phyloP scores from a whole-genome alignment of 2,888 invertebrate genomes.

The Troides aeacus region DNA sequence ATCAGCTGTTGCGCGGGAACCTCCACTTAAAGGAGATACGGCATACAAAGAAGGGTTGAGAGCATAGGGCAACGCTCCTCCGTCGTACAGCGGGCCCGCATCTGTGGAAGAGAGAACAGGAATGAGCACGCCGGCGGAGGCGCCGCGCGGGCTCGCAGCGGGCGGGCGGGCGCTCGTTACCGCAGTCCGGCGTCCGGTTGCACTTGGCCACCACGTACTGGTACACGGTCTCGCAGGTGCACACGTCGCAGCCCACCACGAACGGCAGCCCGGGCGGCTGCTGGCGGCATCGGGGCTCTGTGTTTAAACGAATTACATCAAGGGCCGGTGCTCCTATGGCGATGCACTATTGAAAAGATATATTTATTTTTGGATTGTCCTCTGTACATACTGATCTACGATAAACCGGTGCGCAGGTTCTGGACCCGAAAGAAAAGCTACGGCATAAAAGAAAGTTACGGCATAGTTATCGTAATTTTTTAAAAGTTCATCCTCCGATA shows the following conservation, averaged over 20 bases:
- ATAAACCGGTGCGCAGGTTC: too few relatives aligned
- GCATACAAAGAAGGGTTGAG: neutral
- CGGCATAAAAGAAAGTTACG: too few relatives aligned
- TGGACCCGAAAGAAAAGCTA: too few relatives aligned
- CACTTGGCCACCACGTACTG: constrained; percentile 42
- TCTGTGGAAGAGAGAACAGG: constrained; percentile 9
- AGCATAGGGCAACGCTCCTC: constrained; percentile 4
- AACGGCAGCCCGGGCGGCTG: constrained; percentile 37
- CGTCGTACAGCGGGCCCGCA: constrained; percentile 3
- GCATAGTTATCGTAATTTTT: too few relatives aligned
- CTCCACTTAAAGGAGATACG: constrained; percentile 3
- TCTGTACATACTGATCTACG: too few relatives aligned
- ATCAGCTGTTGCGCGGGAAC: constrained; percentile 9
- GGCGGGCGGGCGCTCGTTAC: constrained; percentile 24
- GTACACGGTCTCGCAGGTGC: constrained; percentile 40
- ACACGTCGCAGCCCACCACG: constrained; percentile 36
- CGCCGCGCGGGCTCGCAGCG: too few relatives aligned
- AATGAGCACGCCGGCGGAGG: too few relatives aligned
- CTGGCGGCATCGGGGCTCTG: constrained; percentile 42
- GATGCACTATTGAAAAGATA: too few relatives aligned
- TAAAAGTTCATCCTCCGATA: too few relatives aligned
- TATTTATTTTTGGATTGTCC: too few relatives aligned
- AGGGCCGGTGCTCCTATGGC: too few relatives aligned
- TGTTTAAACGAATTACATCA: constrained; percentile 2
- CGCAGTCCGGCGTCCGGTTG: constrained; percentile 34